Evolutionary conservation across 92 coral and sea anemone genomes (phyloP), one percentile per base, ranked within the genome.

Genomic region (Chrysogorgia sp.): DNA sequence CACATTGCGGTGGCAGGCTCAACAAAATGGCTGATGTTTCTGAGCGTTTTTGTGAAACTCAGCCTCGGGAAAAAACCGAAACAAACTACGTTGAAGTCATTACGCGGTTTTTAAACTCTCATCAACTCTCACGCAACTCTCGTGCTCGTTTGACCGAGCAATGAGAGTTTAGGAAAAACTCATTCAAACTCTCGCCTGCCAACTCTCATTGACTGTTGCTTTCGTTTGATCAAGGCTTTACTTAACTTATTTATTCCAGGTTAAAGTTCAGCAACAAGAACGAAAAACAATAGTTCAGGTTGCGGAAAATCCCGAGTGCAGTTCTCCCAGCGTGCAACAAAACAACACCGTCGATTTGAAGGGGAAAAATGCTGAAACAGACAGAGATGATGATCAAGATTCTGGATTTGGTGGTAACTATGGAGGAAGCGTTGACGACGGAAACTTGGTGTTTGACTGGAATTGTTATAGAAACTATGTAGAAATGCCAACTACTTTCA

Each of bases 341-440:
- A 40, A 34, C 20, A 48, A 19, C 14, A 29, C 17, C 32, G 40
- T 29, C 25, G 62, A 50, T 1, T n/a, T 48, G 78, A 50, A 22
- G n/a, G 52, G 34, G 17, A 71, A 71, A 0, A 4, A 32, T 13
- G 0, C 63, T 15, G 32, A 13, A 15, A 24, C 63, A 1, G 56
- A 71, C 43, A 50, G 78, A 53, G 78, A 71, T 50, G 78, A 71
- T 24, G 78, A 71, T 20, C 78, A 71, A 34, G 78, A 71, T 32
- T 71, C 78, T 0, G 78, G 78, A 6, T 71, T 71, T 71, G 78
- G 78, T 32, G 78, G 78, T 21, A 71, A 71, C 30, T 71, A 29
- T 71, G 58, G 62, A 17, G 78, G 78, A 28, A 71, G 78, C 34
- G 22, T 71, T 3, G 78, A 71, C 9, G 78, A 71, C 17, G 78